Conservation (phyloP, 2,113 vertebrate species). For the Channa argus region DNA sequence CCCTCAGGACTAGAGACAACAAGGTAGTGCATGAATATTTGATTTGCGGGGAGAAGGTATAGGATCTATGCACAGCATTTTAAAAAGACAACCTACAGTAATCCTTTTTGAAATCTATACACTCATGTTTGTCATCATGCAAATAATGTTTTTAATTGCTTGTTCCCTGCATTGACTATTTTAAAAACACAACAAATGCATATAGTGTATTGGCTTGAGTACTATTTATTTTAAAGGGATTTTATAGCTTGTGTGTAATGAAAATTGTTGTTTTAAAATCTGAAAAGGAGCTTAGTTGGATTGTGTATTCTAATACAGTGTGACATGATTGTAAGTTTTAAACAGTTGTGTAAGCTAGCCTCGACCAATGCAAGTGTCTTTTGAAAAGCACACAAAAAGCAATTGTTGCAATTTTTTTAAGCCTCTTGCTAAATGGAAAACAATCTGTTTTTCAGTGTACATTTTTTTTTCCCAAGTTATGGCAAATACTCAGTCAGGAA, state of each 20-base stretch:
- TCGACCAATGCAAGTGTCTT: background rate
- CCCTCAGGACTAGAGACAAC: constrained; percentile 86
- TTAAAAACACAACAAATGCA: constrained; percentile 16
- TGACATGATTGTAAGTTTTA: background rate
- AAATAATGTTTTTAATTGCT: constrained; percentile 66
- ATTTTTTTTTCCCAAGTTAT: background rate
- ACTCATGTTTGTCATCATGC: constrained; percentile 53
- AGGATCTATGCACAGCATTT: constrained; percentile 83
- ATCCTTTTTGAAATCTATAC: constrained; percentile 58
- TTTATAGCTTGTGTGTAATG: constrained; percentile 10
- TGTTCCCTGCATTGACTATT: constrained; percentile 6
- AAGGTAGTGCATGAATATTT: constrained; percentile 88
- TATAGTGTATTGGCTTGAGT: background rate
- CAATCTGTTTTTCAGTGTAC: background rate
- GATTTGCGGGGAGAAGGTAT: constrained; percentile 85
- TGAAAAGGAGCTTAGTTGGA: background rate
- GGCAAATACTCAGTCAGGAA: constrained; percentile 2
- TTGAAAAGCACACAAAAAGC: background rate
- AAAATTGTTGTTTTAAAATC: constrained; percentile 5
- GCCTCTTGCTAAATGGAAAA: background rate
- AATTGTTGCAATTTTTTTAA: background rate
- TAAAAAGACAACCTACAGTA: constrained; percentile 76
- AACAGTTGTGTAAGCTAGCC: background rate
- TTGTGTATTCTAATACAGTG: too few relatives aligned
- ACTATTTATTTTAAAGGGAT: background rate